Conservation (phyloP, 2,113 vertebrate genomes). For the Nibea albiflora region DNA sequence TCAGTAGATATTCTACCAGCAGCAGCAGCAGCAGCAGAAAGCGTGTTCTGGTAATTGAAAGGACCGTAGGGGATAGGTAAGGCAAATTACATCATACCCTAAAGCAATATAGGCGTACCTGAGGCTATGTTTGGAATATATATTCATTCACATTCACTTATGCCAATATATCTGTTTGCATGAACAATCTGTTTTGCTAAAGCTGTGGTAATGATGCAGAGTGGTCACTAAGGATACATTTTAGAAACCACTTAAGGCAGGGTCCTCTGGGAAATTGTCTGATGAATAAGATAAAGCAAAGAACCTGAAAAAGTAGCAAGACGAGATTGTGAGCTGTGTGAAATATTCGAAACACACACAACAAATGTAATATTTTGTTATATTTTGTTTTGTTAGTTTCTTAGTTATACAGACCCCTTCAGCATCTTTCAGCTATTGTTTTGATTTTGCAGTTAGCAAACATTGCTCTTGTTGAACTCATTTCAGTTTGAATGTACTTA, state of each 20-base stretch:
- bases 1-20: constrained; percentile 69
- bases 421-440: neutral
- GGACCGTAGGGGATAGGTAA: constrained; percentile 26
- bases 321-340: neutral
- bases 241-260: neutral
- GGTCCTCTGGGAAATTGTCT: neutral
- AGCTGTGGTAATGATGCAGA: constrained; percentile 23
- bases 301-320: neutral
- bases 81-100: constrained; percentile 39
- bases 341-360: neutral
- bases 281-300: neutral
- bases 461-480: neutral
- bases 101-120: constrained; percentile 36
- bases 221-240: constrained; percentile 33
- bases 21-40: constrained; percentile 53
- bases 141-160: constrained; percentile 32
- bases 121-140: constrained; percentile 48
- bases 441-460: neutral
- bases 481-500: neutral
- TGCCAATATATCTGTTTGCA: constrained; percentile 12
- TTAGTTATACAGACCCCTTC: neutral
- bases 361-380: no score
- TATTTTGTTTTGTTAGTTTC: no score
- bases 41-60: constrained; percentile 75
- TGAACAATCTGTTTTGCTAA: constrained; percentile 35